phyloP scores from a whole-genome alignment of 2,888 invertebrate genomes.

The Listrodromus nycthemerus region DNA sequence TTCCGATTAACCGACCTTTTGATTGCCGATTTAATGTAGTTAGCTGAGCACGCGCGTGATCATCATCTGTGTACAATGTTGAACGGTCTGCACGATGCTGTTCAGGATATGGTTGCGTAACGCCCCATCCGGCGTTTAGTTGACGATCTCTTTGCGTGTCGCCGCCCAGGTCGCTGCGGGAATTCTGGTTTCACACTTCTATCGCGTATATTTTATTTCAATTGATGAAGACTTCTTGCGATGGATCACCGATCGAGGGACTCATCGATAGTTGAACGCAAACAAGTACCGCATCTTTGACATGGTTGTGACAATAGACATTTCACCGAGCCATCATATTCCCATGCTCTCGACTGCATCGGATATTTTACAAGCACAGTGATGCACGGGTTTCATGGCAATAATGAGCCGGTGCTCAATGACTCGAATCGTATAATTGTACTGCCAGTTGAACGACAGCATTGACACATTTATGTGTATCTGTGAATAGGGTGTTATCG shows the following conservation, averaged over 20 bases:
- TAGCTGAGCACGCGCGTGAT: conserved; percentile 45
- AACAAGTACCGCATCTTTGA: background rate
- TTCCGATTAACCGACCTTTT: conserved; percentile 74
- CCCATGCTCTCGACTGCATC: conserved; percentile 15
- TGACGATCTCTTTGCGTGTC: conserved; percentile 11
- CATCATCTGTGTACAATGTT: conserved; percentile 1
- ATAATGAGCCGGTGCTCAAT: conserved; percentile 14
- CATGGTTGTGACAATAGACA: conserved; percentile 14
- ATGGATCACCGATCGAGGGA: background rate
- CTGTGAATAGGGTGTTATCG: background rate
- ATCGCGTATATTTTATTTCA: background rate
- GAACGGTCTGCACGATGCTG: background rate
- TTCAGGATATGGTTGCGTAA: conserved; percentile 14
- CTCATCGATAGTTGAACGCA: too few species aligned
- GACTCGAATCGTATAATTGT: conserved; percentile 19
- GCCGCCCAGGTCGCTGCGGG: background rate
- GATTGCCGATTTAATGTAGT: conserved; percentile 76
- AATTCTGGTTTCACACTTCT: background rate
- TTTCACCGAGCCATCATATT: conserved; percentile 1
- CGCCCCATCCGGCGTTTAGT: conserved; percentile 15
- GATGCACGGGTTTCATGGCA: background rate
- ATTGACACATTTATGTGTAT: background rate
- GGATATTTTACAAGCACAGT: conserved; percentile 5
- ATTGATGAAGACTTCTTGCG: background rate
- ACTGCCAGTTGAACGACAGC: conserved; percentile 10